These are phyloP conservation scores for Hucho hucho DNA, from an alignment of 2,113 vertebrate species.

Conservation along the genomic window DNA sequence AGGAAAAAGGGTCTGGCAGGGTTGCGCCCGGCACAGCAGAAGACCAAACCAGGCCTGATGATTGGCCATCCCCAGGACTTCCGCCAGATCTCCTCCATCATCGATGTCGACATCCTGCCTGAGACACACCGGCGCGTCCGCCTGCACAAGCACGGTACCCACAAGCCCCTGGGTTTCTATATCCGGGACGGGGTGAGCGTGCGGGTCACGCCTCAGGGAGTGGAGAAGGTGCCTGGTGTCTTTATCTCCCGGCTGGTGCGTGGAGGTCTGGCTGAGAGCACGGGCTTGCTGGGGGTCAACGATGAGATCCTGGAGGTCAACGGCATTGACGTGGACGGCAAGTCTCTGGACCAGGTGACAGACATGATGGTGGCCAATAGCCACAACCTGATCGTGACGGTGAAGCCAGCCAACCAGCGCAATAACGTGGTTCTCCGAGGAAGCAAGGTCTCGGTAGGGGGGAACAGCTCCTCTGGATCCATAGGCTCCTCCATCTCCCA, in stretches of 20 bases:
- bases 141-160: slow-evolving; percentile 91
- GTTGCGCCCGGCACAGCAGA: slow-evolving; percentile 70
- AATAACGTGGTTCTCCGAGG: slow-evolving; percentile 85
- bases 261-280: slow-evolving; percentile 91
- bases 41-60: slow-evolving; percentile 74
- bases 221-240: slow-evolving; percentile 90
- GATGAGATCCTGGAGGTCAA: slow-evolving; percentile 97
- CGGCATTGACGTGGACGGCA: slow-evolving; percentile 91
- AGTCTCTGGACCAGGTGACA: slow-evolving; percentile 89
- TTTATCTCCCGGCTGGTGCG: slow-evolving; percentile 95
- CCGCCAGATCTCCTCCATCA: slow-evolving; percentile 96
- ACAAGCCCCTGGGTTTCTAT: slow-evolving; percentile 94
- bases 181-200: slow-evolving; percentile 92
- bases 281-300: slow-evolving; percentile 90
- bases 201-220: slow-evolving; percentile 85
- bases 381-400: slow-evolving; percentile 94
- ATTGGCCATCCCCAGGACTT: slow-evolving; percentile 91
- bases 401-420: slow-evolving; percentile 94
- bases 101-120: slow-evolving; percentile 94
- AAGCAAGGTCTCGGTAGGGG: slow-evolving; percentile 75
- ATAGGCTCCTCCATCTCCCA: slow-evolving; percentile 73
- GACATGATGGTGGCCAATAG: slow-evolving; percentile 99
- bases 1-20: slow-evolving; percentile 80
- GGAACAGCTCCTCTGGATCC: slow-evolving; percentile 72
- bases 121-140: slow-evolving; percentile 90